Percentiles rank a stretch among this genome's conserved stretches.
These are phyloP conservation scores for Lophochroa leadbeateri DNA, from an alignment of 2,113 vertebrate species.

Conservation along the genomic window DNA sequence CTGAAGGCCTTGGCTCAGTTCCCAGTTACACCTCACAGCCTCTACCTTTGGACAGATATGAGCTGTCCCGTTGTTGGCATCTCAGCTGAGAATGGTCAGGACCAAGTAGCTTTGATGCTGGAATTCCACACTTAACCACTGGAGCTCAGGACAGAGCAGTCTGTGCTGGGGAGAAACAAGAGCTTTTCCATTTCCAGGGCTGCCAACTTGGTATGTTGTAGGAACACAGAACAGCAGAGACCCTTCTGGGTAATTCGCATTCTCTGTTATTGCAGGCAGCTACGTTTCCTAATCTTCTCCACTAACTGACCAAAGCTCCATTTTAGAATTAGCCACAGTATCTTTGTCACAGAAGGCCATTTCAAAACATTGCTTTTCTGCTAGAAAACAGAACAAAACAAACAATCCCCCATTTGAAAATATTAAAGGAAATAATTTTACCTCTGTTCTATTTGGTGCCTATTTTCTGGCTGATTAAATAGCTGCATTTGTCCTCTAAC, in stretches of 20 bases:
- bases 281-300: not conserved
- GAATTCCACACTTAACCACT: not conserved
- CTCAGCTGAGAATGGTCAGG: not conserved
- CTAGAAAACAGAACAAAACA: not conserved
- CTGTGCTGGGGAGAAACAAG: not conserved
- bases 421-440: not conserved
- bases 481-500: not conserved
- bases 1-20: not conserved
- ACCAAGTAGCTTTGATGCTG: not conserved
- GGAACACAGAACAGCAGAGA: not conserved
- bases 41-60: not conserved
- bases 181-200: not conserved
- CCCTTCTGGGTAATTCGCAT: not conserved
- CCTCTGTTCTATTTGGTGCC: not conserved
- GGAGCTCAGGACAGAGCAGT: not conserved
- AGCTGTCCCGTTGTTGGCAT: not conserved
- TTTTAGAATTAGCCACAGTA: not conserved
- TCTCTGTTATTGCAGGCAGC: not conserved
- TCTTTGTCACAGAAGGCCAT: not conserved
- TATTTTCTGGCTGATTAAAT: conserved; percentile 12
- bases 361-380: conserved; percentile 23
- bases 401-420: not conserved
- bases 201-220: not conserved
- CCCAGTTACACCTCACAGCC: not conserved
- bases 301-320: not conserved